Evolutionary conservation across 2,113 vertebrate species (phyloP).

Genomic region (Equus przewalskii): DNA sequence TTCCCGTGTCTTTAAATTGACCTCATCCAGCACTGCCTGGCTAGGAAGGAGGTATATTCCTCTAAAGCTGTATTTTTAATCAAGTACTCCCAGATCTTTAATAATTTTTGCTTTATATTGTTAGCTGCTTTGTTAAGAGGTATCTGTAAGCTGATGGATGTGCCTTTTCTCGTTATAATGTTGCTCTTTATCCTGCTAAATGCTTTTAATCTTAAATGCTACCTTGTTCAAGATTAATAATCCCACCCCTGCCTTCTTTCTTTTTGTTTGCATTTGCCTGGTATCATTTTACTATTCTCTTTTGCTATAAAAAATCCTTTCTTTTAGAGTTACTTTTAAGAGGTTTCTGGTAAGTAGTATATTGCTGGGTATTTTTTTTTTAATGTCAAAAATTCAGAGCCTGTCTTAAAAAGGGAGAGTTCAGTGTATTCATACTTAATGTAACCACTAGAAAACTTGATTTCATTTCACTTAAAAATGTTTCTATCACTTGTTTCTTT

Average conservation of each 20-base stretch:
- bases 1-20: background rate
- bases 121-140: background rate
- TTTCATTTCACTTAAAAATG: background rate
- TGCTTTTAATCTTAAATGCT: background rate
- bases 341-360: background rate
- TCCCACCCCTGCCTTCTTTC: background rate
- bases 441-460: background rate
- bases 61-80: background rate
- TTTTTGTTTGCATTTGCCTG: background rate
- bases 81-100: background rate
- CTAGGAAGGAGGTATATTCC: background rate
- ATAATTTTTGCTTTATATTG: background rate
- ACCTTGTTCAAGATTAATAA: background rate
- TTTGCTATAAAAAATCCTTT: background rate
- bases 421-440: background rate
- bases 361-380: background rate
- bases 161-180: background rate
- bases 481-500: background rate
- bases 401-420: background rate
- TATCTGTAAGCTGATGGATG: background rate
- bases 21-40: background rate
- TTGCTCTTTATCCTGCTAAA: background rate
- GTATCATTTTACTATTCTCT: background rate
- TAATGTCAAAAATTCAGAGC: background rate
- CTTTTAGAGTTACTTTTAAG: background rate